Base-by-base conservation (phyloP, 2,113 vertebrate genomes). In the Zootoca vivipara region DNA sequence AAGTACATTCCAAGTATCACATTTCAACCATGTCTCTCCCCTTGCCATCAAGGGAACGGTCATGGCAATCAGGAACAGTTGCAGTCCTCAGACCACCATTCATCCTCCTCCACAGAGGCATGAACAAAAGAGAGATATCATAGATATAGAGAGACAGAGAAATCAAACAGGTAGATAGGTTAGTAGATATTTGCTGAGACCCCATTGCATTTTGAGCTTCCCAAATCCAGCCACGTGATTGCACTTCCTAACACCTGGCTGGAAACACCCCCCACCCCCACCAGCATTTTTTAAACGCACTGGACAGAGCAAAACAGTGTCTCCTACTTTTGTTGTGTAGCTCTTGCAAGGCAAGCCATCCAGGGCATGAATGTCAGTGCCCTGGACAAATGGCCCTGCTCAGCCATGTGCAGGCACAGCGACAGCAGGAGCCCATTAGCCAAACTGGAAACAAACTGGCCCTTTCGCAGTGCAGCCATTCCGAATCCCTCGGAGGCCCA, bases 401-500 rank as follows among this genome's bases (percentile, higher is more conserved):
- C 80, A 69, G 58, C 7, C 40, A 64, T 24, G 35, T 8, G 52
- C 52, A 7, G 78, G 78, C 65, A 33, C 58, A 26, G 62, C 9
- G 9, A 88, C 58, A 88, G 80, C 87, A 67, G 87, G 80, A 78
- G 87, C 40, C 72, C 81, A 42, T 83, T 78, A 89, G 87, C 82
- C 82, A 83, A 83, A 89, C 87, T 38, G 82, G 82, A 58, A 83
- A 46, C 40, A 69, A 67, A 83, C 87, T 78, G 58, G 79, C 56
- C 86, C 26, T 64, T 46, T 28, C 28, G 1, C 52, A 2, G 3
- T 0, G 7, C 52, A 74, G 86, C 78, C 38, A 26, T 74, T 82
- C 69, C 69, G 18, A 18, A 33, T 3, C 64, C 86, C 86, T 62
- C 4, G 28, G 86, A 42, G 86, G 79, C 65, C 65, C 22, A 58